These are phyloP conservation scores for Montipora cactus DNA, from an alignment of 64 coral and sea anemone genomes.

Conservation along the genomic window DNA sequence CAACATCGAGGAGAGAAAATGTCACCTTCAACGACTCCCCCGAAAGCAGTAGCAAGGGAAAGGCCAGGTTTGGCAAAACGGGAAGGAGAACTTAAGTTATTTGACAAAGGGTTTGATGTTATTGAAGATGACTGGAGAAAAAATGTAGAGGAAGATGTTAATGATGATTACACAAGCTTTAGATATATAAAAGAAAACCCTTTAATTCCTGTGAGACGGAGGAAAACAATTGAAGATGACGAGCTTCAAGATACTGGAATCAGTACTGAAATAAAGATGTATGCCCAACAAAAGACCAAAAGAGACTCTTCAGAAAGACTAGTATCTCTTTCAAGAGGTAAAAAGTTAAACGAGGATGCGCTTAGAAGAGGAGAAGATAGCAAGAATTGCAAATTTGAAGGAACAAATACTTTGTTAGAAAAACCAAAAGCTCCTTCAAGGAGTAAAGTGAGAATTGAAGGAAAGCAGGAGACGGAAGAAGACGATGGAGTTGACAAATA, in stretches of 20 bases:
- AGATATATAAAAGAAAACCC: background rate
- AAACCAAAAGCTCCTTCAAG: background rate
- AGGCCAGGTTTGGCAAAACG: background rate
- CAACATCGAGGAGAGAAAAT: background rate
- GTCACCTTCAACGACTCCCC: background rate
- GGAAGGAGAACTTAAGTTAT: background rate
- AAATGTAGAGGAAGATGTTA: background rate
- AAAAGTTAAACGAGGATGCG: background rate
- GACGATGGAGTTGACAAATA: background rate
- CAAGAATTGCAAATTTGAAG: background rate
- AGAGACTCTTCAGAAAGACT: background rate
- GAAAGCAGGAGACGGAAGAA: background rate
- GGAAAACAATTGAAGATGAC: conserved; percentile 4
- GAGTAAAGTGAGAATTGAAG: background rate
- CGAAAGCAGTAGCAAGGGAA: background rate
- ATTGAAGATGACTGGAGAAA: conserved; percentile 3
- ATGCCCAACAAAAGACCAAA: background rate
- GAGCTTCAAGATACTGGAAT: background rate
- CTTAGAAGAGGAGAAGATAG: background rate
- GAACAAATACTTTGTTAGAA: background rate
- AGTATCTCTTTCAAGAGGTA: background rate
- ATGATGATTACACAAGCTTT: background rate
- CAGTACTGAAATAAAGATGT: background rate
- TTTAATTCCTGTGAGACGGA: background rate
- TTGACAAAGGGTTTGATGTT: background rate